Evolutionary conservation across 1,140 invertebrate genomes (phyloP).

Genomic region (Anastatus disparis): DNA sequence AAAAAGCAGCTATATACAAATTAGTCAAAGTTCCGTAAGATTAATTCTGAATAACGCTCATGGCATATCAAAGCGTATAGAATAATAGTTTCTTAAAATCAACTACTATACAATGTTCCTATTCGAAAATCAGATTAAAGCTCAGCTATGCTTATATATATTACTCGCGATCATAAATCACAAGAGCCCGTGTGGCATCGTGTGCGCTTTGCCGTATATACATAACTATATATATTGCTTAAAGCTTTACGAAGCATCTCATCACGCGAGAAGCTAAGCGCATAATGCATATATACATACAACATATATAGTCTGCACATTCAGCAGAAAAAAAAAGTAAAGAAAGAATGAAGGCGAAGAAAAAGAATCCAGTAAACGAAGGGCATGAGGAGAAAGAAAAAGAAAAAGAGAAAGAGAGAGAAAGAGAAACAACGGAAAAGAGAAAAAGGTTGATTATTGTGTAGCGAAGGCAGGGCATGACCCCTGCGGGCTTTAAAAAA

Average conservation of each 20-base stretch:
- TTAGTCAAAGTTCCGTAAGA: no score
- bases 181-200: background rate
- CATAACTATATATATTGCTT: no score
- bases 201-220: background rate
- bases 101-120: background rate
- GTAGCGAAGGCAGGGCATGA: constrained; percentile 62
- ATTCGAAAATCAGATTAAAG: constrained; percentile 29
- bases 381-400: constrained; percentile 39
- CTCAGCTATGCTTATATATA: no score
- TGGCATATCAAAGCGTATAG: no score
- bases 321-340: no score
- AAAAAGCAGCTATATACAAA: no score
- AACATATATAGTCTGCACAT: no score
- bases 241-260: constrained; percentile 16
- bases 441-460: constrained; percentile 38
- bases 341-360: background rate
- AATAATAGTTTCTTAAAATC: constrained; percentile 20
- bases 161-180: constrained; percentile 21
- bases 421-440: background rate
- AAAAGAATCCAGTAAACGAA: constrained; percentile 28
- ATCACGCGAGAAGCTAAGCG: constrained; percentile 40
- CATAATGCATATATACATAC: constrained; percentile 49
- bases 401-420: background rate
- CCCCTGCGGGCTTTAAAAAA: no score
- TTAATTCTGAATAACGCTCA: no score